Percentiles rank a stretch among this genome's conserved stretches.
These are phyloP conservation scores for Microplitis demolitor DNA, from an alignment of 1,140 invertebrate species.

Conservation along the genomic window DNA sequence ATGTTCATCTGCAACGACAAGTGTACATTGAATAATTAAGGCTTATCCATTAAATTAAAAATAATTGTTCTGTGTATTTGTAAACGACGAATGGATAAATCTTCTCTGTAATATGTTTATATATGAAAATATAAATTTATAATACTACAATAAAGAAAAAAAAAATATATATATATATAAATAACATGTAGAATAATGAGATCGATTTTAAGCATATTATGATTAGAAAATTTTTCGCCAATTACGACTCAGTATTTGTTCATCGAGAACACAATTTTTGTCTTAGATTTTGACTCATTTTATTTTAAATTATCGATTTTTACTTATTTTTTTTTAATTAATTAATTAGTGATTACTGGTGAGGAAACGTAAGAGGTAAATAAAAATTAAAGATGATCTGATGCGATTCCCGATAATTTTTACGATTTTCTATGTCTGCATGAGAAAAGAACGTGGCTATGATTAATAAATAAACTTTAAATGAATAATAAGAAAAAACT, in stretches of 20 bases:
- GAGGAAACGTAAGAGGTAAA: background rate
- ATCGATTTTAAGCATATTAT: background rate
- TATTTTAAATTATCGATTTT: background rate
- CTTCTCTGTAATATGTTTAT: constrained; percentile 48
- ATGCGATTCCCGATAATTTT: constrained; percentile 11
- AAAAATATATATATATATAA: constrained; percentile 8
- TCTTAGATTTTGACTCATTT: background rate
- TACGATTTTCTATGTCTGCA: background rate
- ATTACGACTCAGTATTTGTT: constrained; percentile 53
- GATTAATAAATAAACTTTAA: constrained; percentile 26
- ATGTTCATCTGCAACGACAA: constrained; percentile 26
- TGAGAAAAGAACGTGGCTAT: constrained; percentile 13
- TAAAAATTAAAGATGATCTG: constrained; percentile 1
- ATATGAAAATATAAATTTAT: constrained; percentile 35
- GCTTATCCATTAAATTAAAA: background rate
- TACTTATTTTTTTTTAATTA: background rate
- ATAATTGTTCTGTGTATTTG: constrained; percentile 8
- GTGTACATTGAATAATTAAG: constrained; percentile 10
- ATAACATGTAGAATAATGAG: constrained; percentile 14
- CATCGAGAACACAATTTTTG: constrained; percentile 11
- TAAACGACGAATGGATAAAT: constrained; percentile 32
- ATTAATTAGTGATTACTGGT: background rate
- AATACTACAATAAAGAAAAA: constrained; percentile 6
- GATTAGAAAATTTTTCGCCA: constrained; percentile 47
- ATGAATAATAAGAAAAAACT: background rate